phyloP scores from a whole-genome alignment of 2,888 invertebrate species.

The Zhuqinia jingwanae region DNA sequence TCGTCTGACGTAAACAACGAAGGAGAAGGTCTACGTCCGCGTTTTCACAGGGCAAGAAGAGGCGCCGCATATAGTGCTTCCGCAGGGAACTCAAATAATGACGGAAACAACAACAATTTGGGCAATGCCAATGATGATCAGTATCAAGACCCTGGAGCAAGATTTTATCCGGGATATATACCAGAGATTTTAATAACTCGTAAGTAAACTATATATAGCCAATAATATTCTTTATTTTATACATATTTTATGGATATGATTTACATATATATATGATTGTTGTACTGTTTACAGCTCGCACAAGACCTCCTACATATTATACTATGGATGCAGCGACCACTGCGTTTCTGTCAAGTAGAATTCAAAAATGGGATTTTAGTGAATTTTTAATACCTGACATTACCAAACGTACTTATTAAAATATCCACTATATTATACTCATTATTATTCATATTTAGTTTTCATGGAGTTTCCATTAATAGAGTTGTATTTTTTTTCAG shows the following conservation, averaged over 20 bases:
- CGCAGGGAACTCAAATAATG: conserved; percentile 12
- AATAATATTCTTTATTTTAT: conserved; percentile 1
- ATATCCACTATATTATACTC: no score
- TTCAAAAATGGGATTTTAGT: conserved; percentile 79
- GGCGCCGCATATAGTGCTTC: background rate
- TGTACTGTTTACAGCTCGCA: conserved; percentile 68
- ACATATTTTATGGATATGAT: background rate
- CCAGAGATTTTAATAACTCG: conserved; percentile 79
- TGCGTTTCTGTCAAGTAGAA: conserved; percentile 78
- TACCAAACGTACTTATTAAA: conserved; percentile 69
- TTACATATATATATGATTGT: conserved; percentile 12
- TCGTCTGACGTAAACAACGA: conserved; percentile 15
- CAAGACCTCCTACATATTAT: conserved; percentile 77
- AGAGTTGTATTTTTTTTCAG: conserved; percentile 37
- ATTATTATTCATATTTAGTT: background rate
- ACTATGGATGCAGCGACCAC: conserved; percentile 79
- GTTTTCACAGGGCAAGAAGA: conserved; percentile 1
- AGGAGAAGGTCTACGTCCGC: background rate
- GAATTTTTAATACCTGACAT: conserved; percentile 77
- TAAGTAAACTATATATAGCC: conserved; percentile 52
- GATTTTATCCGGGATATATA: conserved; percentile 78
- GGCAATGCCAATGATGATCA: conserved; percentile 54
- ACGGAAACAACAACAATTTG: conserved; percentile 45
- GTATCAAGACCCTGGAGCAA: conserved; percentile 67
- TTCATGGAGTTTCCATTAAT: background rate